Evolutionary conservation across 1,140 invertebrate genomes (phyloP).

Genomic region (Micrasema minimum): DNA sequence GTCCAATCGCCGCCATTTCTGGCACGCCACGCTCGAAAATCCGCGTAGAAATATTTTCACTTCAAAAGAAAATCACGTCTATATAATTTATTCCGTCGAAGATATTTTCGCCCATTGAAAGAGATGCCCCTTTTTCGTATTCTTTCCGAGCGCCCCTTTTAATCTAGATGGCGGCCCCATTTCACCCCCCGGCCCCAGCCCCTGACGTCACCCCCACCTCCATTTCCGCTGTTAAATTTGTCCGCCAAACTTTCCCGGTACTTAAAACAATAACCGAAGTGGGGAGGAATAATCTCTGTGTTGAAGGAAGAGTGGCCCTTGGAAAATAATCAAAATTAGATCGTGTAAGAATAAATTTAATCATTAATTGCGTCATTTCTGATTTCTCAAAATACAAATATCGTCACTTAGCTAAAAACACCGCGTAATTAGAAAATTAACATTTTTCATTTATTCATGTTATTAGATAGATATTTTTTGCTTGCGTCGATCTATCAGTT

Average conservation of each 20-base stretch:
- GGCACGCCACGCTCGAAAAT: no score
- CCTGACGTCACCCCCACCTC: not conserved
- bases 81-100: constrained; percentile 47
- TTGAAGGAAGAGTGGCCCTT: constrained; percentile 16
- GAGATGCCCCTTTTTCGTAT: constrained; percentile 38
- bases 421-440: no score
- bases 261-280: constrained; percentile 38
- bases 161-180: constrained; percentile 44
- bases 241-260: constrained; percentile 41
- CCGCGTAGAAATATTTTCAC: not conserved
- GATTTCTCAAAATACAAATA: no score
- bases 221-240: constrained; percentile 50
- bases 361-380: no score
- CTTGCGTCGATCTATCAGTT: no score
- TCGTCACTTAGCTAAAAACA: no score
- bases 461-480: no score
- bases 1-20: no score
- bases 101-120: constrained; percentile 30
- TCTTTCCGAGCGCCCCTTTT: constrained; percentile 46
- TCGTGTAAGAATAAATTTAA: no score
- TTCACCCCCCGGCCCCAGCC: constrained; percentile 17
- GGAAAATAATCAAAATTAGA: no score
- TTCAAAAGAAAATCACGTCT: constrained; percentile 28
- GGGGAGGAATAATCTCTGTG: not conserved
- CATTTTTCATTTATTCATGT: no score